These are phyloP conservation scores for Diorhabda elongata DNA, from an alignment of 1,140 invertebrate genomes.

Conservation along the genomic window DNA sequence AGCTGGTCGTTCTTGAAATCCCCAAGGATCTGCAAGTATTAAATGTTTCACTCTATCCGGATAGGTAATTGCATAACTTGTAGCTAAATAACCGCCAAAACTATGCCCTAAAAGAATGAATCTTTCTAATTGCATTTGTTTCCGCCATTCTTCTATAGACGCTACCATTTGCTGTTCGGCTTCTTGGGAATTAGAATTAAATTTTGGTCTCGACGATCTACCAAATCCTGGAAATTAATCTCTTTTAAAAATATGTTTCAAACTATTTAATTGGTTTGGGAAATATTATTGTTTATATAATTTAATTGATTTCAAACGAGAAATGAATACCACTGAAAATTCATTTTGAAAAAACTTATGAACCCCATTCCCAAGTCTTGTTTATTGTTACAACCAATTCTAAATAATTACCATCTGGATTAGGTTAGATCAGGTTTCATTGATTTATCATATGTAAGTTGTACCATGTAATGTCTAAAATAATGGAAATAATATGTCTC, in stretches of 20 bases:
- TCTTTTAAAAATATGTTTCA: slow-evolving; percentile 7
- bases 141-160: slow-evolving; percentile 93
- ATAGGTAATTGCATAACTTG: slow-evolving; percentile 82
- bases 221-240: slow-evolving; percentile 71
- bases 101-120: slow-evolving; percentile 94
- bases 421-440: too few relatives aligned
- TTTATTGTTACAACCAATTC: too few relatives aligned
- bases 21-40: slow-evolving; percentile 96
- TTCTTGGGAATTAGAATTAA: slow-evolving; percentile 72
- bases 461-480: too few relatives aligned
- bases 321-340: too few relatives aligned
- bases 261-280: neutral
- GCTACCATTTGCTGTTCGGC: slow-evolving; percentile 86
- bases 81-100: slow-evolving; percentile 89
- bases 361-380: neutral
- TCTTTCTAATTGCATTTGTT: slow-evolving; percentile 81
- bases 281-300: too few relatives aligned
- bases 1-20: slow-evolving; percentile 80
- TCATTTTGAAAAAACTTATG: too few relatives aligned
- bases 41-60: slow-evolving; percentile 84
- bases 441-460: too few relatives aligned
- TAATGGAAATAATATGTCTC: too few relatives aligned
- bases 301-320: too few relatives aligned
- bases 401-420: too few relatives aligned
- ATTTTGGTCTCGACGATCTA: slow-evolving; percentile 82